phyloP scores from a whole-genome alignment of 2,888 invertebrate genomes.

The Cheilosia grossa region DNA sequence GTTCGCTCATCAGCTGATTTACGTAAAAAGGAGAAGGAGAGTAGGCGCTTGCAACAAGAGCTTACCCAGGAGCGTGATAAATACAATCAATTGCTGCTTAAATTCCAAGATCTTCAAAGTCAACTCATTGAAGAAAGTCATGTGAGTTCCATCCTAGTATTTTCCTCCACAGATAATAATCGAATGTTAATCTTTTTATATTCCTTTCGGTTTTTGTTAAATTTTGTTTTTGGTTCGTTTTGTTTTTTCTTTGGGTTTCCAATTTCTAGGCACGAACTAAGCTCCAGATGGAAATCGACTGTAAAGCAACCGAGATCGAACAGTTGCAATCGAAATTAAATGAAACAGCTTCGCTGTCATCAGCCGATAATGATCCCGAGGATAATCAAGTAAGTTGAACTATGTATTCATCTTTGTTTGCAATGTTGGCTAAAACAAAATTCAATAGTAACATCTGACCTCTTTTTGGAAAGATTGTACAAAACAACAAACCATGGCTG shows the following conservation, averaged over 20 bases:
- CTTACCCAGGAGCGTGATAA: conserved; percentile 97
- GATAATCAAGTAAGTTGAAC: conserved; percentile 84
- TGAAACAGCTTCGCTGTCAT: conserved; percentile 95
- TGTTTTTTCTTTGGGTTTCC: conserved; percentile 4
- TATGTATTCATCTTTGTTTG: conserved; percentile 9
- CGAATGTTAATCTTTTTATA: background rate
- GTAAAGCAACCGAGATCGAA: conserved; percentile 98
- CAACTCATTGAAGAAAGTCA: conserved; percentile 92
- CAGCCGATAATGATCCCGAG: conserved; percentile 93
- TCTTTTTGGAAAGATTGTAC: background rate
- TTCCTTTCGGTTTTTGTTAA: background rate
- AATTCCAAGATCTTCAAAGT: conserved; percentile 93
- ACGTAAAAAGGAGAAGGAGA: conserved; percentile 96
- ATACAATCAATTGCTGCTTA: conserved; percentile 93
- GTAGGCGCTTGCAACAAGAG: conserved; percentile 96
- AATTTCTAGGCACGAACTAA: conserved; percentile 85
- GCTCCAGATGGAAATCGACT: conserved; percentile 97
- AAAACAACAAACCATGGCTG: conserved; percentile 12
- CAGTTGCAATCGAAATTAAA: conserved; percentile 94
- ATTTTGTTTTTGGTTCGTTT: background rate
- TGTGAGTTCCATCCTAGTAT: conserved; percentile 80
- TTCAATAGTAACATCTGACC: conserved; percentile 41
- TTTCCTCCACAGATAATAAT: background rate
- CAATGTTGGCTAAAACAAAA: conserved; percentile 31
- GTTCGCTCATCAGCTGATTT: conserved; percentile 90